Conservation (phyloP, 23 tunicate species). For the Halocynthia aurantium region DNA sequence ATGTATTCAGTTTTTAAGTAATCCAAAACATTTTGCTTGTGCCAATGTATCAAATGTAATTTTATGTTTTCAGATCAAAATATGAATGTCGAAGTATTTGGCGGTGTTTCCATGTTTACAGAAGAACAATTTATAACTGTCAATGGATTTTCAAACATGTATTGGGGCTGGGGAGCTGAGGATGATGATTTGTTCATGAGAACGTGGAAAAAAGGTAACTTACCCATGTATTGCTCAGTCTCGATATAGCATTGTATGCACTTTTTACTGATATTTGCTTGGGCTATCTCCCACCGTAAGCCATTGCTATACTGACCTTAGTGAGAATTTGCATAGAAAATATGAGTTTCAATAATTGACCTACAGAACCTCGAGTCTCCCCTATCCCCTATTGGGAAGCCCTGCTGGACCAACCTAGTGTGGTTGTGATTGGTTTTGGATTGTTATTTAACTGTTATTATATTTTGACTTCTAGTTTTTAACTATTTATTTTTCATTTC, state of each 20-base stretch:
- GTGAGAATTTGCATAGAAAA: no score
- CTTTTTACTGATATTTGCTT: no score
- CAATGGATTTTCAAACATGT: slow-evolving; percentile 93
- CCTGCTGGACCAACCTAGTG: background rate
- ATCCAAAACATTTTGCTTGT: background rate
- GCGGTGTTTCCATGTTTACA: slow-evolving; percentile 67
- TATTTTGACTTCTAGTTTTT: no score
- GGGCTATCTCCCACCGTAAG: no score
- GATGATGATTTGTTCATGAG: slow-evolving; percentile 96
- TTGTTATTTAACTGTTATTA: no score
- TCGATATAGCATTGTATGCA: no score
- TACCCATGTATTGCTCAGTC: background rate
- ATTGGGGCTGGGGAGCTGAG: slow-evolving; percentile 99
- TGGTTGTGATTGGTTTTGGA: background rate
- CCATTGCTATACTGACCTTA: no score
- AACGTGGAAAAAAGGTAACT: slow-evolving; percentile 23
- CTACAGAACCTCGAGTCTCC: no score
- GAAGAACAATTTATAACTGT: slow-evolving; percentile 60
- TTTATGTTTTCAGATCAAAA: slow-evolving; percentile 26
- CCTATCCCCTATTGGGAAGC: no score
- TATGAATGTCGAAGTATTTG: slow-evolving; percentile 26
- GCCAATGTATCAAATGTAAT: no score
- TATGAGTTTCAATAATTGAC: no score
- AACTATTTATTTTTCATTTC: background rate
- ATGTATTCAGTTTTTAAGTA: background rate